A percentile compares a stretch with the other conserved stretches of the same genome.
Evolutionary conservation across 2,797 vertebrate species (phyloP).

Genomic region (Hyperoplus immaculatus): DNA sequence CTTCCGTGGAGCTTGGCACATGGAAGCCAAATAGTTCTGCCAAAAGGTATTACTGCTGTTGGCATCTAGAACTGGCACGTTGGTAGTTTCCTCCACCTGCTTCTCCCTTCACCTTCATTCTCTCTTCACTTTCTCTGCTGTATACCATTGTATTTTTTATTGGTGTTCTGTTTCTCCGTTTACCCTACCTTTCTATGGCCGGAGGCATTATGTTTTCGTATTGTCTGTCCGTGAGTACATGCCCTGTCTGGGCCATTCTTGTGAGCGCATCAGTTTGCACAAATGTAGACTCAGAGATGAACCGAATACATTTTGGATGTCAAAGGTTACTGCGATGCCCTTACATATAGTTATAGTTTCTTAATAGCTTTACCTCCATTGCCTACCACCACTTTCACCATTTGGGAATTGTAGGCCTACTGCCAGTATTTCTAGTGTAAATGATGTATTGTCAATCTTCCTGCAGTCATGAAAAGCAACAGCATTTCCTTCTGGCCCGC

Average conservation of each 20-base stretch:
- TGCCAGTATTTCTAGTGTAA: neutral
- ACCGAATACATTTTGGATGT: too few relatives aligned
- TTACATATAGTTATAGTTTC: too few relatives aligned
- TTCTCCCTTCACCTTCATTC: slow-evolving; percentile 8
- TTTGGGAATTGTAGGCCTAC: too few relatives aligned
- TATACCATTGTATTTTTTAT: neutral
- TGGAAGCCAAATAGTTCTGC: slow-evolving; percentile 50
- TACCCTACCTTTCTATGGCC: neutral
- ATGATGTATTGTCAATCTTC: slow-evolving; percentile 53
- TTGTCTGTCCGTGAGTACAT: too few relatives aligned
- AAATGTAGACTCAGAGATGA: too few relatives aligned
- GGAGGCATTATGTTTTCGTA: too few relatives aligned
- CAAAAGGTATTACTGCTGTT: slow-evolving; percentile 65
- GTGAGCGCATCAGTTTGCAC: too few relatives aligned
- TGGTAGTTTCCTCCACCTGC: slow-evolving; percentile 37
- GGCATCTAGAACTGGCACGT: slow-evolving; percentile 41
- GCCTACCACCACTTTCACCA: too few relatives aligned
- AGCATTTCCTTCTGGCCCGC: slow-evolving; percentile 55
- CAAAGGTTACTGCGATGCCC: too few relatives aligned
- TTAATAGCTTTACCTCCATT: too few relatives aligned
- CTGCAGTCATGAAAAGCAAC: slow-evolving; percentile 46
- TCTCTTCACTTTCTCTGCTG: slow-evolving; percentile 5
- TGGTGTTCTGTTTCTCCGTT: slow-evolving; percentile 17
- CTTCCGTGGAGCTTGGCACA: slow-evolving; percentile 26
- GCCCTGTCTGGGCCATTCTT: too few relatives aligned